Evolutionary conservation across 2,888 invertebrate genomes (phyloP), one percentile per base, ranked within the genome.

Genomic region (Synanthedon formicaeformis): DNA sequence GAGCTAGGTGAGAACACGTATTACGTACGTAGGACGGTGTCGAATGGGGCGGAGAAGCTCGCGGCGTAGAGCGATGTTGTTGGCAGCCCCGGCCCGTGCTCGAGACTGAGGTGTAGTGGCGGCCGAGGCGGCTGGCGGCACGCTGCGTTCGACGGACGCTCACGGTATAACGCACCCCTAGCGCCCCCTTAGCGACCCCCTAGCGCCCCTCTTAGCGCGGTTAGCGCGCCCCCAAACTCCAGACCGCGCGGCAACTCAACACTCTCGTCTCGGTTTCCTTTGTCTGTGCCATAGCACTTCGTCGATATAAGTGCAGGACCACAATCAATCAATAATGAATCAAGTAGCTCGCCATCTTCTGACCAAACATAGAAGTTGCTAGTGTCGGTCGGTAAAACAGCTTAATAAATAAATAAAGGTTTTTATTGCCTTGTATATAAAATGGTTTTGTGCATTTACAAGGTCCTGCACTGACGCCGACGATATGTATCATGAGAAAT

Each of bases 51-150:
- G 69, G 61, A 69, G 84, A 83, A 79, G 78, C 81, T 76, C 81
- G 82, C 75, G 80, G 71, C 75, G 81, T 81, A 67, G 86, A 84
- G 84, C 84, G 86, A 76, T 84, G 87, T 83, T 85, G 85, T 82
- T 84, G 85, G 66, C 83, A 85, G 84, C 84, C 81, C 61, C 84
- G 85, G 70, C 80, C 84, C 63, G 83, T 79, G 77, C 78, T 87
- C 75, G 88, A 87, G 87, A 88, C 87, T 58, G 88, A 88, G 76
- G 88, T 87, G 82, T 87, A 87, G 88, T 81, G 83, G 86, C 83
- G 86, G 84, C 77, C 84, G 83, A 85, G 81, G 83, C 81, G 81
- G 77, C 80, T 77, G 78, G 72, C 77, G 65, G 71, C 75, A 72
- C 84, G 83, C 80, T 81, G 79, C 78, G 80, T 74, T 73, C 88